phyloP scores from a whole-genome alignment of 2,797 vertebrate genomes.

The Hypotaenidia philippensis region DNA sequence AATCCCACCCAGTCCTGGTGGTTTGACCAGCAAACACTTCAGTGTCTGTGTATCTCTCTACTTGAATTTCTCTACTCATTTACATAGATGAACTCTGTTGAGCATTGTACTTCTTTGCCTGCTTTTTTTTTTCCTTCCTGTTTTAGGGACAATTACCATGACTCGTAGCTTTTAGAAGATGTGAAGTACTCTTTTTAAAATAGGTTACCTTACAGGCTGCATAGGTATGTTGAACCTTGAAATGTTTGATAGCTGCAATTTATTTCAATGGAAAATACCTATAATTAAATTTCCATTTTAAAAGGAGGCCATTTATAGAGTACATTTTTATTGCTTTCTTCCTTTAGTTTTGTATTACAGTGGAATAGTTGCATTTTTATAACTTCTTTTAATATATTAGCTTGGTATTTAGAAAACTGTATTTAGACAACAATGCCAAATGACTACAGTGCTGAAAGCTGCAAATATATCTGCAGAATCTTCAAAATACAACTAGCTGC shows the following conservation, averaged over 20 bases:
- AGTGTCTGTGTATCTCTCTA: background rate
- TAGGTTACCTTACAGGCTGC: background rate
- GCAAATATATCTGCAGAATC: background rate
- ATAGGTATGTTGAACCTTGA: background rate
- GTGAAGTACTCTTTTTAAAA: background rate
- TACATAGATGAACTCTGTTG: background rate
- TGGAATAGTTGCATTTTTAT: background rate
- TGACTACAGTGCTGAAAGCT: background rate
- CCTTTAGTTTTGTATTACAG: slow-evolving; percentile 6
- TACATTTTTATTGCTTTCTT: background rate
- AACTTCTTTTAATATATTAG: background rate
- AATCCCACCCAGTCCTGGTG: background rate
- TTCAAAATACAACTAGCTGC: background rate
- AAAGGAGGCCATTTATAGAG: background rate
- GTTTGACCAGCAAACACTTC: background rate
- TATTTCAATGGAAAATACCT: background rate
- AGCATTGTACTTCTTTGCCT: background rate
- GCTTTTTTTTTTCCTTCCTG: background rate
- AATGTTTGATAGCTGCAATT: background rate
- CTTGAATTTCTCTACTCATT: background rate
- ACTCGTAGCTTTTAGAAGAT: background rate
- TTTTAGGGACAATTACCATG: background rate
- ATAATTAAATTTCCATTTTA: background rate
- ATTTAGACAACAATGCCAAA: background rate
- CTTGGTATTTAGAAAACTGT: background rate